These are phyloP conservation scores for Brachypalpus laphriformis DNA, from an alignment of 2,888 invertebrate species.

Conservation along the genomic window DNA sequence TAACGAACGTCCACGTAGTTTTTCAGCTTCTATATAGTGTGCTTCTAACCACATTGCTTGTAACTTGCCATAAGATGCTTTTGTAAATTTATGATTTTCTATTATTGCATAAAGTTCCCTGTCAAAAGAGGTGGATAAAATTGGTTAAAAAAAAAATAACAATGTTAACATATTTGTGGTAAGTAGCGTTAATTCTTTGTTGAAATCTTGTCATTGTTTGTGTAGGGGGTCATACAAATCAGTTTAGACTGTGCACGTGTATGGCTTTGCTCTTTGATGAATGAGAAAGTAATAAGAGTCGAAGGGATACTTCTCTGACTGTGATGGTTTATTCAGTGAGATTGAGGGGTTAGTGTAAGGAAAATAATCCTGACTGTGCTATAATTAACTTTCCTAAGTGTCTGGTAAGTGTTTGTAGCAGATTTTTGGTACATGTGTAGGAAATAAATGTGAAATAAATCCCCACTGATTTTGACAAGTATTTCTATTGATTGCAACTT, in stretches of 20 bases:
- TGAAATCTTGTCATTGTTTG: conserved; percentile 15
- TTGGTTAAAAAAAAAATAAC: conserved; percentile 20
- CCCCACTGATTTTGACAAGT: conserved; percentile 59
- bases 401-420: conserved; percentile 36
- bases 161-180: conserved; percentile 47
- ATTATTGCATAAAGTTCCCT: conserved; percentile 94
- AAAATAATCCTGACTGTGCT: conserved; percentile 23
- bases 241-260: conserved; percentile 47
- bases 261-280: conserved; percentile 54
- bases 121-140: conserved; percentile 44
- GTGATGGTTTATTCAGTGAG: neutral
- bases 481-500: conserved; percentile 18
- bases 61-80: conserved; percentile 93
- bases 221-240: conserved; percentile 30
- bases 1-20: conserved; percentile 93
- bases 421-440: conserved; percentile 17
- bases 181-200: conserved; percentile 25
- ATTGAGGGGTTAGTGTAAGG: conserved; percentile 11
- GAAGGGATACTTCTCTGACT: conserved; percentile 17
- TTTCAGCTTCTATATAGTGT: conserved; percentile 96
- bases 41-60: conserved; percentile 97
- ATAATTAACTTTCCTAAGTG: conserved; percentile 64
- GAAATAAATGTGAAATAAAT: conserved; percentile 33
- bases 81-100: conserved; percentile 94
- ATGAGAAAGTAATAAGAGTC: conserved; percentile 55